A percentile compares a stretch with the other conserved stretches of the same genome.
These are phyloP conservation scores for Bombylius discolor DNA, from an alignment of 2,888 invertebrate genomes.

Conservation along the genomic window DNA sequence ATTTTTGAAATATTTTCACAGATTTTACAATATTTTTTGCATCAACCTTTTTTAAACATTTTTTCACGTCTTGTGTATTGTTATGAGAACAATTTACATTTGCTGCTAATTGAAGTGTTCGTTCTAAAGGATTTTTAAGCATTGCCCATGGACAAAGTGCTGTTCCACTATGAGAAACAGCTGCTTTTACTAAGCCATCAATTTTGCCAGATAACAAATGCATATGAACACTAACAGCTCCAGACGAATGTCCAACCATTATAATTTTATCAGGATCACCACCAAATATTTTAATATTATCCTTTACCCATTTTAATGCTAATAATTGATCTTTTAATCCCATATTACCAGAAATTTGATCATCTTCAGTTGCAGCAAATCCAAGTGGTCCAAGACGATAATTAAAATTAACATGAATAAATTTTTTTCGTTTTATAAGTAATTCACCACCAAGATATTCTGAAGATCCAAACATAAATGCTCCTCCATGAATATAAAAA, in stretches of 20 bases:
- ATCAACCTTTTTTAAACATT: constrained; percentile 50
- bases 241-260: constrained; percentile 57
- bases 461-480: constrained; percentile 53
- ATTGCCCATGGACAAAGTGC: constrained; percentile 47
- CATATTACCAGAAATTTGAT: constrained; percentile 53
- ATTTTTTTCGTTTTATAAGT: constrained; percentile 46
- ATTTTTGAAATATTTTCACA: constrained; percentile 29
- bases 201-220: constrained; percentile 53
- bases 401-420: constrained; percentile 54
- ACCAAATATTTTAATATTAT: constrained; percentile 55
- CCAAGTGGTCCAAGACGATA: constrained; percentile 62
- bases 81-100: constrained; percentile 50
- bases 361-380: constrained; percentile 61
- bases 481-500: constrained; percentile 54
- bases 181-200: constrained; percentile 20
- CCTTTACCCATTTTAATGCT: constrained; percentile 55
- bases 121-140: constrained; percentile 42
- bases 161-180: constrained; percentile 51
- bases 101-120: constrained; percentile 46
- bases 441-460: constrained; percentile 42
- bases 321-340: constrained; percentile 62
- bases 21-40: constrained; percentile 47
- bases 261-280: constrained; percentile 58
- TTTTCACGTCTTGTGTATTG: constrained; percentile 42
- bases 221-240: constrained; percentile 61